Conservation (phyloP, 2,113 vertebrate genomes). For the Columba janthina region DNA sequence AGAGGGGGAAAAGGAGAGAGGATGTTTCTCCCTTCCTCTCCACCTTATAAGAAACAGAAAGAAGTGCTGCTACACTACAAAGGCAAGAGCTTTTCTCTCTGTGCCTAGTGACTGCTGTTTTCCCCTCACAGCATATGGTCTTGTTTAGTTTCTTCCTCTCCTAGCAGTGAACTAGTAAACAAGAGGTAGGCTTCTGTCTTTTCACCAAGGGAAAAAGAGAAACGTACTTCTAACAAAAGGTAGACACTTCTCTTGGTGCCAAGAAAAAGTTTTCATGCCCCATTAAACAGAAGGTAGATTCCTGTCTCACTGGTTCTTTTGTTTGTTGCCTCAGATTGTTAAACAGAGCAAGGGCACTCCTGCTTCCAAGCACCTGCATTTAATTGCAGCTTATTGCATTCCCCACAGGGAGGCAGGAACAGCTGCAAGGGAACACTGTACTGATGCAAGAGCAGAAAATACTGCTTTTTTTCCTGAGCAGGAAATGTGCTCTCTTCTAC, state of each 20-base stretch:
- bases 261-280: conserved; percentile 5
- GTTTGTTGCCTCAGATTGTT: conserved; percentile 61
- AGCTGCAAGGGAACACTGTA: conserved; percentile 58
- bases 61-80: neutral
- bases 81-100: neutral
- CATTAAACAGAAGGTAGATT: conserved; percentile 37
- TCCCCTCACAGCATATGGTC: neutral
- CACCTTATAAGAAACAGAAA: neutral
- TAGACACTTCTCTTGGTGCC: neutral
- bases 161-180: conserved; percentile 12
- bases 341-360: conserved; percentile 56
- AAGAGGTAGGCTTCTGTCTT: neutral
- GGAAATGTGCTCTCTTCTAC: conserved; percentile 31
- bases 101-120: neutral
- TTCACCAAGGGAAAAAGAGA: conserved; percentile 14
- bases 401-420: conserved; percentile 53
- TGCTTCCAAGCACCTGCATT: conserved; percentile 66
- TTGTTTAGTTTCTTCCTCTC: conserved; percentile 23
- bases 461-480: neutral
- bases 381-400: conserved; percentile 68
- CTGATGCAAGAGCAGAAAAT: conserved; percentile 35
- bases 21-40: neutral
- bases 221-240: neutral
- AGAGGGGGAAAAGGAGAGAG: rapidly evolving
- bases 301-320: conserved; percentile 38